A percentile compares a stretch with the other conserved stretches of the same genome.
These are phyloP conservation scores for Gastrophysa polygoni DNA, from an alignment of 2,888 invertebrate species.

Conservation along the genomic window DNA sequence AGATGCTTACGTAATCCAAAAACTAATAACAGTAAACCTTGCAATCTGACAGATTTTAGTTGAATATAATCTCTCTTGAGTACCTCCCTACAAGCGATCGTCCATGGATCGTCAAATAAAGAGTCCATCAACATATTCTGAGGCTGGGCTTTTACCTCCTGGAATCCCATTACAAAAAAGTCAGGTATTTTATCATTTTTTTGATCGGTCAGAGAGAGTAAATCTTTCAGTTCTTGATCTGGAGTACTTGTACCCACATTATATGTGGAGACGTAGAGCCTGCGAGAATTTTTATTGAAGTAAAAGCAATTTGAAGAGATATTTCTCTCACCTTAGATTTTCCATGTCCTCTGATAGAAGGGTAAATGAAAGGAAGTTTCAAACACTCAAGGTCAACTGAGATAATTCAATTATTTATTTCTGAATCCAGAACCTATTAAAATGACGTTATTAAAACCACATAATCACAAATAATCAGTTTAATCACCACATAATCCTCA, in stretches of 20 bases:
- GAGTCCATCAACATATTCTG: conserved; percentile 83
- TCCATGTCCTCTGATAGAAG: conserved; percentile 22
- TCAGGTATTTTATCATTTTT: conserved; percentile 76
- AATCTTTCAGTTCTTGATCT: conserved; percentile 70
- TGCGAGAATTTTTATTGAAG: conserved; percentile 46
- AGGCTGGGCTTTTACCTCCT: conserved; percentile 89
- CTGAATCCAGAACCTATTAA: too few relatives aligned
- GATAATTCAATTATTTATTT: too few relatives aligned
- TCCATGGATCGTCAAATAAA: conserved; percentile 87
- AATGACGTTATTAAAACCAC: too few relatives aligned
- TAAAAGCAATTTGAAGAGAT: background rate
- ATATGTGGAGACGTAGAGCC: conserved; percentile 85
- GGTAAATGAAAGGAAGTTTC: background rate
- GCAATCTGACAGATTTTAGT: conserved; percentile 80
- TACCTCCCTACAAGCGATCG: conserved; percentile 72
- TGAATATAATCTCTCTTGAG: conserved; percentile 77
- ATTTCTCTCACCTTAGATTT: conserved; percentile 23
- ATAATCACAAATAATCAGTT: too few relatives aligned
- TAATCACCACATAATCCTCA: too few relatives aligned
- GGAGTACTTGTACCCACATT: conserved; percentile 87
- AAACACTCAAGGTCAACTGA: too few relatives aligned
- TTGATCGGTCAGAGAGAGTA: conserved; percentile 65
- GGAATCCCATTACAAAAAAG: conserved; percentile 82
- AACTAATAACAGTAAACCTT: conserved; percentile 80
- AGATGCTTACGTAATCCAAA: conserved; percentile 82